Conservation (phyloP, 2,797 vertebrate genomes). For the Petrocephalus sullivani region DNA sequence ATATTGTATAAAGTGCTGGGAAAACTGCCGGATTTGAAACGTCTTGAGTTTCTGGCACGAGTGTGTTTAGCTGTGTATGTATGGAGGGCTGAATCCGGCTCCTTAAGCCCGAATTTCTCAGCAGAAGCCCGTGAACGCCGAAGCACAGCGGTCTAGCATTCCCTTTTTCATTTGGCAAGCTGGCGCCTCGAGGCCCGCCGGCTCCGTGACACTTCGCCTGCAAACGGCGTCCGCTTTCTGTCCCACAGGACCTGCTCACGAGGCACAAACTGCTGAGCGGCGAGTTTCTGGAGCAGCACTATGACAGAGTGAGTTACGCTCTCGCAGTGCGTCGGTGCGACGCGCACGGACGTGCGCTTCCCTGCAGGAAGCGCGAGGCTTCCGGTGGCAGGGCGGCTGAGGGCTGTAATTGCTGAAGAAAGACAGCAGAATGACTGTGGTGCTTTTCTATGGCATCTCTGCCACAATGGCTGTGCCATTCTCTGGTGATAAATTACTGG, state of each 20-base stretch:
- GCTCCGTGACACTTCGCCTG: background rate
- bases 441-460: background rate
- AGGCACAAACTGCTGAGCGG: constrained; percentile 97
- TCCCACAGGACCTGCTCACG: constrained; percentile 87
- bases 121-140: background rate
- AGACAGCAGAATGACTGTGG: background rate
- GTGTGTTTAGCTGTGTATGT: background rate
- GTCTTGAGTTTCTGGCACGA: background rate
- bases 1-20: background rate
- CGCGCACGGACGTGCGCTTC: background rate
- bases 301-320: constrained; percentile 79
- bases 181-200: background rate
- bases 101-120: constrained; percentile 1
- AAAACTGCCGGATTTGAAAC: background rate
- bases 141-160: background rate
- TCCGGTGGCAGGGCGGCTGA: background rate
- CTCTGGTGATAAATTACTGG: constrained; percentile 10
- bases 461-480: constrained; percentile 3
- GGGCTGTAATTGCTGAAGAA: background rate
- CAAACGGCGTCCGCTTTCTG: constrained; percentile 21
- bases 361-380: background rate
- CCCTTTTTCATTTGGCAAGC: background rate
- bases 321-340: background rate
- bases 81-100: background rate
- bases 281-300: constrained; percentile 95